Base-by-base conservation (phyloP, 2,797 vertebrate genomes). In the Ara ararauna region DNA sequence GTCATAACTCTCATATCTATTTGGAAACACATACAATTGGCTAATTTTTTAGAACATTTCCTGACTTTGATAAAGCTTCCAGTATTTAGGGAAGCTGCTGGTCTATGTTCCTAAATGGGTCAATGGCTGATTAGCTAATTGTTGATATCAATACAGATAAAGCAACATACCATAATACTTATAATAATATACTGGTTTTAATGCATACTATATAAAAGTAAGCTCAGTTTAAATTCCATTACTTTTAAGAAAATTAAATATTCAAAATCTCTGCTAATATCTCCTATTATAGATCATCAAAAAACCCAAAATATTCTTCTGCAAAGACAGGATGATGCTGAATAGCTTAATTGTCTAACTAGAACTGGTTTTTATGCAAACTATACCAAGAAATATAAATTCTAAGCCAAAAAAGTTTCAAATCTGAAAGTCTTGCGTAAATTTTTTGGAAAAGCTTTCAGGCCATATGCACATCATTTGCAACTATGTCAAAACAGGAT, bases 401-500 rank as follows among this genome's bases (percentile, higher is more conserved):
- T 48, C 27, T 64, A 58, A 64, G 80, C 85, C 64, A 85, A 93
- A 90, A 85, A 53, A 44, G 32, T 58, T 94, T 82, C 53, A 90
- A 47, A 83, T 72, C 18, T 68, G 44, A 65, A 89, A 67, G 12
- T 74, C 24, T 60, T 76, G 47, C 54, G 20, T 32, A 68, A 72
- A 54, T 72, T 72, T 86, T 53, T 68, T 79, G 51, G 67, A 79
- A 65, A 90, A 74, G 60, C 79, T 83, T 93, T 70, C 58, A 76
- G 47, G 58, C 58, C 90, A 90, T 92, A 90, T 44, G 75, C 38
- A 74, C 29, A 78, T 90, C 53, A 88, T 90, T 60, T 88, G 26
- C 48, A 82, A 67, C 73, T 74, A 78, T 58, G 76, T 75, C 87
- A 90, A 92, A 95, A 85, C 81, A 90, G 64, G 72, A 92, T 90